phyloP scores from a whole-genome alignment of 2,797 vertebrate species.

The Enteromius afrohamiltoni region DNA sequence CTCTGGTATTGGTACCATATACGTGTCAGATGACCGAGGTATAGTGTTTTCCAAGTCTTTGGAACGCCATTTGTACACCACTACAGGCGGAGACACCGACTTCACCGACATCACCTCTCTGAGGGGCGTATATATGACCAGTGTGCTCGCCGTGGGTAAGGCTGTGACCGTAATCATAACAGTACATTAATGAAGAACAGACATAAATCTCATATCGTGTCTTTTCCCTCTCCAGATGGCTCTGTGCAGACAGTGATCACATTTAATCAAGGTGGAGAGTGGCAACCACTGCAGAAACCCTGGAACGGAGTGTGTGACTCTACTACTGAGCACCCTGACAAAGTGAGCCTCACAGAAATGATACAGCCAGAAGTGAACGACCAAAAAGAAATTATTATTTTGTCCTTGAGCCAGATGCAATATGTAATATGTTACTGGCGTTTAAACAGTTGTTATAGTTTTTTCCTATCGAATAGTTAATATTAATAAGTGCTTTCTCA shows the following conservation, averaged over 20 bases:
- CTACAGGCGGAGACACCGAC: constrained; percentile 89
- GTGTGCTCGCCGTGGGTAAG: constrained; percentile 87
- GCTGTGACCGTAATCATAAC: background rate
- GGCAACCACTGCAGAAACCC: constrained; percentile 86
- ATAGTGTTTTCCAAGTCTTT: constrained; percentile 93
- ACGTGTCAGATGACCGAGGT: constrained; percentile 90
- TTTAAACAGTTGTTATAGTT: background rate
- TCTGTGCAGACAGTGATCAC: constrained; percentile 91
- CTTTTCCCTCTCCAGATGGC: constrained; percentile 75
- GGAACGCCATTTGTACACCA: constrained; percentile 91
- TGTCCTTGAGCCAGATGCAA: background rate
- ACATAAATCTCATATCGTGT: background rate
- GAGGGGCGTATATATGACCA: constrained; percentile 90
- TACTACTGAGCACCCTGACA: constrained; percentile 82
- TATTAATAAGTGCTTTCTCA: background rate
- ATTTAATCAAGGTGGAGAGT: constrained; percentile 92
- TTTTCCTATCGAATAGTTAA: background rate
- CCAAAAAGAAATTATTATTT: background rate
- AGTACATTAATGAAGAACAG: background rate
- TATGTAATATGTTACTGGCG: background rate
- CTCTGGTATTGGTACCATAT: constrained; percentile 89
- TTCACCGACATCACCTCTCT: constrained; percentile 94
- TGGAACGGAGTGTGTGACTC: constrained; percentile 86
- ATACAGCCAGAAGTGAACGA: background rate
- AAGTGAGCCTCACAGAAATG: constrained; percentile 73